Evolutionary conservation across 2,888 invertebrate genomes (phyloP), one percentile per base, ranked within the genome.

Genomic region (Cheilosia impressa): DNA sequence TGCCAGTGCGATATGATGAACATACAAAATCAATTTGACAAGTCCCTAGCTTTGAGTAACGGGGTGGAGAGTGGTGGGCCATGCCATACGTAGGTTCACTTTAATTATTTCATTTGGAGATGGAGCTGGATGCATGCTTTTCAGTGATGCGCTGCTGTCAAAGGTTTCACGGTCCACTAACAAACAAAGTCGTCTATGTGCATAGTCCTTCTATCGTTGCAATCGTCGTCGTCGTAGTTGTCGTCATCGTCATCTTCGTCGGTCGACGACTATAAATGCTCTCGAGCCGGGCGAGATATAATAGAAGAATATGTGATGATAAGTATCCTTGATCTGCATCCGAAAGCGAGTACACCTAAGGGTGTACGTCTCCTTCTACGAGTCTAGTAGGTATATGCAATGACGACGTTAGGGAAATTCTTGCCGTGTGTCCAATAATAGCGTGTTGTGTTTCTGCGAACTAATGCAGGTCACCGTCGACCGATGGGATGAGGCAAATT

Each of bases 311-410:
- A 41, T 62, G 50, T 62, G 55, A 60, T 62, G 62, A 75, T 31
- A 75, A 65, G 50, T 76, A 63, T 58, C 76, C 81, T 71, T 82
- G 76, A 60, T 68, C 80, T 63, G 47, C 68, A 50, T 47, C 62
- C 73, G 38, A 73, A 31, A 45, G 27, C 34, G 45, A 52, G 53
- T 73, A n/a, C n/a, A 31, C 55, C 45, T 55, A 80, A 68, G 45
- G 7, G 62, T 57, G 22, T 9, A 4, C 24, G 17, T 34, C 38
- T 34, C 19, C 22, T 24, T 31, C 22, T 31, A 6, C 9, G 5
- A 50, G 15, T 38, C 10, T 45, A 31, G 52, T 17, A 43, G 1
- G 2, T 62, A 4, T 15, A 19, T 34, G 27, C 27, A 27, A 27
- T 27, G 27, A 27, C 34, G 53, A 71, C 45, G 62, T n/a, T 43